Percentiles rank a stretch among this genome's conserved stretches.
phyloP scores from a whole-genome alignment of 1,140 invertebrate genomes.

The Archivesica marissinica region DNA sequence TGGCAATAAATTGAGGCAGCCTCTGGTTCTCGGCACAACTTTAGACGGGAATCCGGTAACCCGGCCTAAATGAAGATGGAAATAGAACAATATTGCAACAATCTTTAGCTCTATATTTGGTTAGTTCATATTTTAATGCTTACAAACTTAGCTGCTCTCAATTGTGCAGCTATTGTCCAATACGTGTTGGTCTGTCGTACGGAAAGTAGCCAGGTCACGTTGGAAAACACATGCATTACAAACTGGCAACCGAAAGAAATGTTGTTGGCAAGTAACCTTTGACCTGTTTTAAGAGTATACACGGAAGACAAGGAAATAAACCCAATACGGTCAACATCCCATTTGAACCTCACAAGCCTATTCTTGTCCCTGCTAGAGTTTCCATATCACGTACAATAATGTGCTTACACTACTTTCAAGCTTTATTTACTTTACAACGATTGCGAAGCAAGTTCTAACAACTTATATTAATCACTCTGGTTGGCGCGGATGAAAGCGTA shows the following conservation, averaged over 20 bases:
- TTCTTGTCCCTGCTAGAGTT: no score
- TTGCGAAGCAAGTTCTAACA: no score
- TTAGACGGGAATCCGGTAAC: slow-evolving; percentile 5
- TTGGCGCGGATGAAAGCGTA: no score
- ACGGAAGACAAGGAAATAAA: no score
- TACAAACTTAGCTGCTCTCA: neutral
- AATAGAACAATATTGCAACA: neutral
- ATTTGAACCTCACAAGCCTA: no score
- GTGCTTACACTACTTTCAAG: no score
- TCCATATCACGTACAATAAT: no score
- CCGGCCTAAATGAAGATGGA: slow-evolving; percentile 44
- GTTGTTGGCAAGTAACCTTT: no score
- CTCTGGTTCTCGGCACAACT: slow-evolving; percentile 17
- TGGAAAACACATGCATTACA: neutral
- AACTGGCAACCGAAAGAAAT: neutral
- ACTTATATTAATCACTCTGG: no score
- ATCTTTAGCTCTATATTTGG: neutral
- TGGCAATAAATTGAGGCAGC: slow-evolving; percentile 30
- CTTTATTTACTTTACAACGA: no score
- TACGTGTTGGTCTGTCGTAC: neutral
- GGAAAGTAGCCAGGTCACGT: neutral
- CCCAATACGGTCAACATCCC: no score
- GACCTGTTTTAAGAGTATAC: no score
- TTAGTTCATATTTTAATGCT: neutral
- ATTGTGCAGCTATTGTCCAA: neutral